phyloP scores from a whole-genome alignment of 2,113 vertebrate genomes.

The Eublepharis macularius region DNA sequence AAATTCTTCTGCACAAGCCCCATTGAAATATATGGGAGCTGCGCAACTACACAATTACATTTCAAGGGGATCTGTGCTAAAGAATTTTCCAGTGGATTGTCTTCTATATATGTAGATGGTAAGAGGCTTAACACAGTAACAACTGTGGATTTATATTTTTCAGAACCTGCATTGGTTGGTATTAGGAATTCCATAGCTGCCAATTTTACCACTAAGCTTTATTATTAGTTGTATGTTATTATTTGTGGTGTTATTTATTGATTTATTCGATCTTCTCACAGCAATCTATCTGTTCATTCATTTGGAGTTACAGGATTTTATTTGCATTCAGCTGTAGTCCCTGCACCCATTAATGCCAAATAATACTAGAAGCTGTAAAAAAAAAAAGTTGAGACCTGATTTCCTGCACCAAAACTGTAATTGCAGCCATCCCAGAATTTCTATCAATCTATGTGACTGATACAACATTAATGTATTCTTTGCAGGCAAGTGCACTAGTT shows the following conservation, averaged over 20 bases:
- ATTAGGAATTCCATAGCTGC: constrained; percentile 27
- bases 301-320: neutral
- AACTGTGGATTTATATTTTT: constrained; percentile 14
- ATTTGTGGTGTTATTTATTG: constrained; percentile 5
- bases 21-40: neutral
- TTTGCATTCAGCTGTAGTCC: too few species aligned
- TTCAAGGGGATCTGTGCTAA: neutral
- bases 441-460: neutral
- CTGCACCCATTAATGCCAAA: too few species aligned
- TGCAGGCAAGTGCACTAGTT: neutral
- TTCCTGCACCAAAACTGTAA: neutral
- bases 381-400: too few species aligned
- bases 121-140: constrained; percentile 28
- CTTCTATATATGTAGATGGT: constrained; percentile 14
- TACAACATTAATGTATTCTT: neutral
- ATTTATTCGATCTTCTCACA: neutral
- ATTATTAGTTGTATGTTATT: constrained; percentile 11
- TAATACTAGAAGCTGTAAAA: too few species aligned
- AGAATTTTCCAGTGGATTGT: neutral
- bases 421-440: neutral
- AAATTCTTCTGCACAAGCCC: neutral
- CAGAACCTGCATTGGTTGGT: constrained; percentile 2
- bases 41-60: neutral
- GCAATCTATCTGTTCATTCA: constrained; percentile 24
- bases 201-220: neutral